Percentiles rank a stretch among this genome's conserved stretches.
These are phyloP conservation scores for Oasisia sp. DNA, from an alignment of 2,888 invertebrate genomes.

Conservation along the genomic window DNA sequence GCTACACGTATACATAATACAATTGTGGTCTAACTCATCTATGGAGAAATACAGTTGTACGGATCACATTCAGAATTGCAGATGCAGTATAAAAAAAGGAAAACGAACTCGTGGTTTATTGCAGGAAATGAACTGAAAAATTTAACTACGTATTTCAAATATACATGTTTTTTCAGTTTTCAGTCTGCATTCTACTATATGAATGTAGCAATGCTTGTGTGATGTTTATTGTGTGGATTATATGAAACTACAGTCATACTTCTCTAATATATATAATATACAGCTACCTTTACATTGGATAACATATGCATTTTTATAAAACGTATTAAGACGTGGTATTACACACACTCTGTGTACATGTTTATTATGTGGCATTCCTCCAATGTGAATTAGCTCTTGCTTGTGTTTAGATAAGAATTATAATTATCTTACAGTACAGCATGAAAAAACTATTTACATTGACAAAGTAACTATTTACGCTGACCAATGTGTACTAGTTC, in stretches of 20 bases:
- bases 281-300: slow-evolving; percentile 9
- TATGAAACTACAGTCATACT: not conserved
- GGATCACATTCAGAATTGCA: not conserved
- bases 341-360: not conserved
- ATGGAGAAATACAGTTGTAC: too few relatives aligned
- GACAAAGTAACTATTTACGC: not conserved
- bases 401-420: slow-evolving; percentile 2
- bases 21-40: too few relatives aligned
- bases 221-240: not conserved
- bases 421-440: not conserved
- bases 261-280: not conserved
- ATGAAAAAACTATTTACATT: not conserved
- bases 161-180: not conserved
- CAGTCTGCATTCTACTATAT: not conserved
- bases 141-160: not conserved
- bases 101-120: not conserved
- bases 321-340: not conserved
- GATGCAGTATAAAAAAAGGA: not conserved
- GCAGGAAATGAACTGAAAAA: not conserved
- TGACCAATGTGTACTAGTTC: not conserved
- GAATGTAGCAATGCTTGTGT: not conserved
- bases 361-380: slow-evolving; percentile 12
- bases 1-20: too few relatives aligned
- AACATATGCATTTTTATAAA: not conserved
- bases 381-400: not conserved